These are phyloP conservation scores for Megaleporinus macrocephalus DNA, from an alignment of 2,113 vertebrate species.

Conservation along the genomic window DNA sequence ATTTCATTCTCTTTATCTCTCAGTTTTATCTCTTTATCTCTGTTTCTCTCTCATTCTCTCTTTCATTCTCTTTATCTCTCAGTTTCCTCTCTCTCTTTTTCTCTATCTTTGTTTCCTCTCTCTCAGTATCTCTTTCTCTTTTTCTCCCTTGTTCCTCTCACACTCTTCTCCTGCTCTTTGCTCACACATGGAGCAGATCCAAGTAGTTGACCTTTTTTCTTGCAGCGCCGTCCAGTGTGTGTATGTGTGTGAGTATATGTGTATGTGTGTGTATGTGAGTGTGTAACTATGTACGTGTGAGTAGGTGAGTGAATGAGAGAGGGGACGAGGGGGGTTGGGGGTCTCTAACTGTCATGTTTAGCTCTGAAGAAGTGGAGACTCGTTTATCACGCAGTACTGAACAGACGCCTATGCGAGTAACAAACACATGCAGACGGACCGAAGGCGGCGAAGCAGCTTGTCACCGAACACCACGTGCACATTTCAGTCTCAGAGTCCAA, in stretches of 20 bases:
- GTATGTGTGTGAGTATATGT: not conserved
- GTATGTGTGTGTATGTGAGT: not conserved
- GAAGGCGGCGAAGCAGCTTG: not conserved
- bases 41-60: not conserved
- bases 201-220: constrained; percentile 46
- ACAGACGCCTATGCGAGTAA: not conserved
- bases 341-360: not conserved
- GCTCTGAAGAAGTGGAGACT: not conserved
- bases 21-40: not conserved
- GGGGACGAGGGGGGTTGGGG: not conserved
- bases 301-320: not conserved
- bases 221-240: not conserved
- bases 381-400: not conserved
- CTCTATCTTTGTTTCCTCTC: not conserved
- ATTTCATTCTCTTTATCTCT: not conserved
- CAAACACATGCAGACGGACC: constrained; percentile 5
- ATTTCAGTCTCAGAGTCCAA: not conserved
- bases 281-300: not conserved
- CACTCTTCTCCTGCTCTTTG: not conserved
- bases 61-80: too few relatives aligned
- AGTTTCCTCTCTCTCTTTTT: not conserved
- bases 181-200: constrained; percentile 19
- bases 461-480: constrained; percentile 17
- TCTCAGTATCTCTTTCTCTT: not conserved
- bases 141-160: not conserved